Evolutionary conservation across 1,140 invertebrate species (phyloP), one percentile per base, ranked within the genome.

Genomic region (Caenorhabditis tropicalis): DNA sequence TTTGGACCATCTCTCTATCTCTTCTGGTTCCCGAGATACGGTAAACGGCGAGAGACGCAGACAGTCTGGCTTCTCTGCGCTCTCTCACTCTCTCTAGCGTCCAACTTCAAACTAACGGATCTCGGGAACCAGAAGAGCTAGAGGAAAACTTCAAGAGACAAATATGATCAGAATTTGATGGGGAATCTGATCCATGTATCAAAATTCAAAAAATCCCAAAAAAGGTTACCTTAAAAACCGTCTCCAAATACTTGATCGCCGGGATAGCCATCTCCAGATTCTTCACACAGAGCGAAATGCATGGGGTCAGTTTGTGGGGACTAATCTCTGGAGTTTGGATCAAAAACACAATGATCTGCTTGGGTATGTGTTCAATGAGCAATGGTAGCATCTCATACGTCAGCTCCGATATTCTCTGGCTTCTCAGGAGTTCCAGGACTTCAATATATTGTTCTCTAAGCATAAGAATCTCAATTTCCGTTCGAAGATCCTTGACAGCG

Each of bases 331-430:
- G 46, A n/a, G 39, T 48, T 43, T 56, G 27, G 9, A 48, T 85
- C 56, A 81, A 49, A 27, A 39, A 79, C 16, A 36, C 74, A 43
- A 86, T 70, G 2, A 85, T 15, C 27, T 82, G 36, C 31, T 53
- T 85, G n/a, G 84, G 84, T 24, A 85, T 79, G 24, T 85, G 81
- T n/a, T 82, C 80, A 33, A 85, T 79, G 9, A 85, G 81, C 12
- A 82, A 15, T 1, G 84, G 79, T 3, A 39, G 33, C 29, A 81
- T 53, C 24, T 51, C 79, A 21, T 81, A 81, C 15, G 33, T 33
- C 24, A 81, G 19, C 39, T 81, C 51, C 2, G 9, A 21, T 2
- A 36, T 31, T n/a, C 24, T 12, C 48, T 81, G 46, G 24, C n/a
- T 39, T 53, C 53, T 81, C 0, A 86, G 24, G 0, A 85, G n/a